Evolutionary conservation across 2,113 vertebrate genomes (phyloP).

Genomic region (Nasalis larvatus): DNA sequence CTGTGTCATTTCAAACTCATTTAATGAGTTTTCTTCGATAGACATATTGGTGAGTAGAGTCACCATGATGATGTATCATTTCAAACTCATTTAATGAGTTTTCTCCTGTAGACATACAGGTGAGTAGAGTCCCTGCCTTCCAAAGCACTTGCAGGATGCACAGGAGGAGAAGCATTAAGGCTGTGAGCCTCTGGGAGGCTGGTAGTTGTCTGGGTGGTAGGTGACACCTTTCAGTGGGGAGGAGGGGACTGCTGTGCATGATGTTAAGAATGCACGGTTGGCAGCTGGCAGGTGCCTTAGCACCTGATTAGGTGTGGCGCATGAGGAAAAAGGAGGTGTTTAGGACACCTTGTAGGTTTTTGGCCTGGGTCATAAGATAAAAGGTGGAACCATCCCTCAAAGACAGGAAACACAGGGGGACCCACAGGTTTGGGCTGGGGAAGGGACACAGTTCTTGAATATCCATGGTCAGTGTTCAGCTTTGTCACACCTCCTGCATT

Average conservation of each 20-base stretch:
- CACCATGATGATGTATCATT: no score
- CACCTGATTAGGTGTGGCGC: no score
- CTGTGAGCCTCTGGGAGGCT: background rate
- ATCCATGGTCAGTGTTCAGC: background rate
- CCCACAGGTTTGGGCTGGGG: background rate
- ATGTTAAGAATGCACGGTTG: no score
- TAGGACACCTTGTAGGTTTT: background rate
- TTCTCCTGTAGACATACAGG: background rate
- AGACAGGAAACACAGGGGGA: background rate
- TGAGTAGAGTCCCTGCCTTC: background rate
- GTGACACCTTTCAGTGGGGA: no score
- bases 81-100: background rate
- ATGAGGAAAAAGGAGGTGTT: background rate
- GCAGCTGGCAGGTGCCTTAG: background rate
- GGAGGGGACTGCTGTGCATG: accelerated
- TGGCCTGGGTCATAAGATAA: background rate
- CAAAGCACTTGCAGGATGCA: background rate
- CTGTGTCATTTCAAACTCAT: no score
- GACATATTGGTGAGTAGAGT: background rate
- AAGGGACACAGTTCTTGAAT: background rate
- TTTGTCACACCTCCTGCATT: background rate
- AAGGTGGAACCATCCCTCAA: background rate
- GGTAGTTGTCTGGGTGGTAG: background rate
- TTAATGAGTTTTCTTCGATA: background rate
- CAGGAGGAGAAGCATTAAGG: background rate